phyloP scores from a whole-genome alignment of 2,113 vertebrate species.

The Triplophysa rosa region DNA sequence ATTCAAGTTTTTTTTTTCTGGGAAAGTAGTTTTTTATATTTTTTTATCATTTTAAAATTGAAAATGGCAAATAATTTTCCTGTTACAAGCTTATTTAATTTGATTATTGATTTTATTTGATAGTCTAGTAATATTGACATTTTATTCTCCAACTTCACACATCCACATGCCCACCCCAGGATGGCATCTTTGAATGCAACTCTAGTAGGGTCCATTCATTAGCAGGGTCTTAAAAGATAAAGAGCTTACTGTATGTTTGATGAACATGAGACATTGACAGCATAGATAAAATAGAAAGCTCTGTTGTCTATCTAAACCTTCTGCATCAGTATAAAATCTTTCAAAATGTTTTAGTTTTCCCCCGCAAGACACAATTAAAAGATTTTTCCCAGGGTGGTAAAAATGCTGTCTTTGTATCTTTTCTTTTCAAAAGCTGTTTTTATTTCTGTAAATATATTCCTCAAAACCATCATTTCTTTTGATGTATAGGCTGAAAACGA shows the following conservation, averaged over 20 bases:
- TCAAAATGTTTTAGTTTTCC: conserved; percentile 70
- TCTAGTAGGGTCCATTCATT: too few species aligned
- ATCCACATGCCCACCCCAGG: too few species aligned
- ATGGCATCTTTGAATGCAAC: too few species aligned
- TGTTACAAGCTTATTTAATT: too few species aligned
- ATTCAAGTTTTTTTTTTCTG: too few species aligned
- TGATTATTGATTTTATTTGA: too few species aligned
- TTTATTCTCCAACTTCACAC: too few species aligned
- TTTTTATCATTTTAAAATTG: too few species aligned
- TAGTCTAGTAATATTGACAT: too few species aligned
- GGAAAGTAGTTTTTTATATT: too few species aligned
- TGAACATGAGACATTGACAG: conserved; percentile 50
- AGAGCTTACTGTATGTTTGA: conserved; percentile 43
- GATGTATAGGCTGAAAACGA: conserved; percentile 69
- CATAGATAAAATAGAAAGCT: conserved; percentile 34
- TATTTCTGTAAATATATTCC: conserved; percentile 91
- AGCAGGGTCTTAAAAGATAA: conserved; percentile 1
- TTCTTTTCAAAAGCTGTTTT: conserved; percentile 83
- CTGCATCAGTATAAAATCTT: conserved; percentile 76
- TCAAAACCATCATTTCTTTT: conserved; percentile 82
- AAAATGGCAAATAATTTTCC: too few species aligned
- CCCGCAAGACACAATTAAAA: conserved; percentile 68
- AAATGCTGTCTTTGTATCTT: conserved; percentile 76
- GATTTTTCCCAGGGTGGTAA: conserved; percentile 83
- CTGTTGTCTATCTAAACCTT: conserved; percentile 64